Base-by-base conservation (phyloP, 2,113 vertebrate genomes). In the Toxotes jaculatrix region DNA sequence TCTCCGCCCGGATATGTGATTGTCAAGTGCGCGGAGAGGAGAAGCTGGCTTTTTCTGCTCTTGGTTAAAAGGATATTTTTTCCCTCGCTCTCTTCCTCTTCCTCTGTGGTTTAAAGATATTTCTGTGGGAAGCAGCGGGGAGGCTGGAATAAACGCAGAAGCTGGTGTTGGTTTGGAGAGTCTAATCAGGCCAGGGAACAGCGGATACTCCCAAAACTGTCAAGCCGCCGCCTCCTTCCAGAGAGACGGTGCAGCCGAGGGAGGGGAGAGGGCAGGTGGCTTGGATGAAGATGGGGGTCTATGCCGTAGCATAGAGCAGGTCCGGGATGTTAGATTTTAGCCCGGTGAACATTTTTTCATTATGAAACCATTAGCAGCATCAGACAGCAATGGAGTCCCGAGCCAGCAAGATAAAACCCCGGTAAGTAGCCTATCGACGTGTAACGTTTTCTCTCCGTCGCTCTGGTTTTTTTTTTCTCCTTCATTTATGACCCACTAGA, bases 341-440 rank as follows among this genome's bases (percentile, higher is more conserved):
- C 92, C 94, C 93, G 90, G 95, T 90, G 90, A 94, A 95, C 93
- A 95, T 95, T 95, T 95, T 94, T 96, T 96, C 97, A 97, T 96
- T 96, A 99, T 99, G 98, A 99, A 99, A 96, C 97, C 98, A 93
- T 98, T 99, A 96, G 96, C 96, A 93, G 88, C 96, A 90, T 93
- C 96, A 95, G 96, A 96, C 95, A 96, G 96, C 96, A 97, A 99
- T 99, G 97, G 97, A 97, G 96, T 97, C 96, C 95, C 95, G 95
- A 97, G 96, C 95, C 98, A 98, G 95, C 97, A 96, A 93, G 97
- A 99, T 94, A 98, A 97, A 93, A 96, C 96, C 88, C 96, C 97
- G 93, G 98, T 99, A 95, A 99, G 98, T 98, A 97, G 93, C 92
- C 67, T 87, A 91, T 93, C 88, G 92, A 92, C 88, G 92, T 84